phyloP scores from a whole-genome alignment of 2,888 invertebrate species.

The Limnephilus auricula region DNA sequence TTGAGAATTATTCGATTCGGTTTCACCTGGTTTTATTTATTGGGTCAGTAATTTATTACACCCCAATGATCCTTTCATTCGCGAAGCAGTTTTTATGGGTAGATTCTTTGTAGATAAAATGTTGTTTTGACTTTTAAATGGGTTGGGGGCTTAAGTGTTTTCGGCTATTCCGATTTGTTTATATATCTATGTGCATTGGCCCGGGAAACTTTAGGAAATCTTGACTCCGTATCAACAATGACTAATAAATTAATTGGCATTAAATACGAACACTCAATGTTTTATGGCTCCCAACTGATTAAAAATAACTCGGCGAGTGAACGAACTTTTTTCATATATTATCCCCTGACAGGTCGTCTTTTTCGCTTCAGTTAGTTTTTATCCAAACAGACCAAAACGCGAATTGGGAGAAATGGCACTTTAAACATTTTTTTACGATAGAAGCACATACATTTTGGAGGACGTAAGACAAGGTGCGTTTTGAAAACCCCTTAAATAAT shows the following conservation, averaged over 20 bases:
- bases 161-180: neutral
- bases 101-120: neutral
- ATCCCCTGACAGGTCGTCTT: too few relatives aligned
- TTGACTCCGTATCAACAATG: neutral
- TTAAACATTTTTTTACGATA: too few relatives aligned
- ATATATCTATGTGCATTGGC: neutral
- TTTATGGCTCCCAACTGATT: neutral
- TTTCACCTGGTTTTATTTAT: conserved; percentile 23
- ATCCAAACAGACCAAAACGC: too few relatives aligned
- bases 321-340: neutral
- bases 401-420: too few relatives aligned
- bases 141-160: neutral
- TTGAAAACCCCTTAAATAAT: too few relatives aligned
- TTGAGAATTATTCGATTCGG: conserved; percentile 18
- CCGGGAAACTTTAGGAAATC: neutral
- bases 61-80: neutral
- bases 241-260: neutral
- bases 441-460: too few relatives aligned
- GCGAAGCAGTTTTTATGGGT: neutral
- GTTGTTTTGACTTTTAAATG: neutral
- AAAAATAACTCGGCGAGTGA: neutral
- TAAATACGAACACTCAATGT: neutral
- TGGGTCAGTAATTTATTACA: conserved; percentile 13
- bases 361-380: too few relatives aligned
- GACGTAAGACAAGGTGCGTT: too few relatives aligned